These are phyloP conservation scores for Oryzias celebensis DNA, from an alignment of 2,113 vertebrate genomes.

Conservation along the genomic window DNA sequence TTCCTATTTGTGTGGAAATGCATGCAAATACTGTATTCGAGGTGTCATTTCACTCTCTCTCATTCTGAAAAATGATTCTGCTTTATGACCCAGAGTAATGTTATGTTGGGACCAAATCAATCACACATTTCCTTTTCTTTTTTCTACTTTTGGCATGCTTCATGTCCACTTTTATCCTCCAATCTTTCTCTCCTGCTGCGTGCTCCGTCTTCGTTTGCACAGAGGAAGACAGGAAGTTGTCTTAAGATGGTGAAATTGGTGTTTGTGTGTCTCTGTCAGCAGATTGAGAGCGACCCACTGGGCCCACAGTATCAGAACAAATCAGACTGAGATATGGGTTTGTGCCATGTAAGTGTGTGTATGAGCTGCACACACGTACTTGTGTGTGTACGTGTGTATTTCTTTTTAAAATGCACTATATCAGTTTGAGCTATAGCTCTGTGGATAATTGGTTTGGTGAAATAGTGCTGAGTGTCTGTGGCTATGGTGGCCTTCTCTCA, in stretches of 20 bases:
- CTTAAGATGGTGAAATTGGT: conserved; percentile 67
- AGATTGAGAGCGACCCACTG: conserved; percentile 73
- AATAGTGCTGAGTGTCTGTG: conserved; percentile 78
- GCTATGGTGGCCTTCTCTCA: conserved; percentile 64
- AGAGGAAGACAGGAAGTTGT: conserved; percentile 68
- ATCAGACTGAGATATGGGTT: conserved; percentile 70
- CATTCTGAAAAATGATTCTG: conserved; percentile 14
- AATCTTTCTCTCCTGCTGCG: conserved; percentile 28
- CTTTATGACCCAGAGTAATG: conserved; percentile 15
- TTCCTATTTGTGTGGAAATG: too few species aligned
- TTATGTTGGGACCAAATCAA: conserved; percentile 17
- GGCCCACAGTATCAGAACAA: conserved; percentile 71
- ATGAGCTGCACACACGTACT: conserved; percentile 12
- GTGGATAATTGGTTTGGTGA: conserved; percentile 80
- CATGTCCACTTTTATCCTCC: conserved; percentile 34
- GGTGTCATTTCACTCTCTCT: background rate
- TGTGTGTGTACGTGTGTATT: conserved; percentile 31
- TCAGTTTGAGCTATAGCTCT: conserved; percentile 78
- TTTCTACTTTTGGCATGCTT: conserved; percentile 38
- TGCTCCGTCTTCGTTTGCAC: conserved; percentile 65
- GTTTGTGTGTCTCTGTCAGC: conserved; percentile 68
- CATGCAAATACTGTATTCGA: too few species aligned
- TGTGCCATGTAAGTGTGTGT: conserved; percentile 14
- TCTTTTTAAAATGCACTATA: conserved; percentile 75
- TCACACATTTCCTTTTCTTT: conserved; percentile 15